These are phyloP conservation scores for Nephrocerus scutellatus DNA, from an alignment of 2,888 invertebrate genomes.

Conservation along the genomic window DNA sequence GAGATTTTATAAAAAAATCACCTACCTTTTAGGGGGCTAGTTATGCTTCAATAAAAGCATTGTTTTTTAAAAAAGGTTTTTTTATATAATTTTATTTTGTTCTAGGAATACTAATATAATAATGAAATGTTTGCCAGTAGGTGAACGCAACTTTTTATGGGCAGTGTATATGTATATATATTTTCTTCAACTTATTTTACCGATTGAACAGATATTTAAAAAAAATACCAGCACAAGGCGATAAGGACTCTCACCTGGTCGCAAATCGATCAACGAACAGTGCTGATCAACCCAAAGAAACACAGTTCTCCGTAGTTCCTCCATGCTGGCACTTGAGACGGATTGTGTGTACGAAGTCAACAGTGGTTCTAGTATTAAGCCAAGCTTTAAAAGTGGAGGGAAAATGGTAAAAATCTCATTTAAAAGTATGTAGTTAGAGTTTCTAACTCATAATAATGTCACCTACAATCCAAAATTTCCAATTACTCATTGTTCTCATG, in stretches of 20 bases:
- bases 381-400: slow-evolving; percentile 60
- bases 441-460: not conserved
- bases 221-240: no score
- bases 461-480: slow-evolving; percentile 97
- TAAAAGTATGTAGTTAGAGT: not conserved
- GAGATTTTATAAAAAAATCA: no score
- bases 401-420: not conserved
- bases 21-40: no score
- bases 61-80: no score
- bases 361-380: slow-evolving; percentile 81
- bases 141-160: no score
- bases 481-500: slow-evolving; percentile 78
- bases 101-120: no score
- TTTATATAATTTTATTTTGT: no score
- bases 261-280: slow-evolving; percentile 86
- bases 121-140: no score
- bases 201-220: no score
- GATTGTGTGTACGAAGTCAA: slow-evolving; percentile 85
- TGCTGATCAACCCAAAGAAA: slow-evolving; percentile 94
- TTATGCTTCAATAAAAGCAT: no score
- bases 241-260: slow-evolving; percentile 89
- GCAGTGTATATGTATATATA: no score
- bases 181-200: no score
- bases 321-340: slow-evolving; percentile 84
- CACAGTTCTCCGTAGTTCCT: slow-evolving; percentile 86